phyloP scores from a whole-genome alignment of 2,888 invertebrate species.

The Leptopilina syphax region DNA sequence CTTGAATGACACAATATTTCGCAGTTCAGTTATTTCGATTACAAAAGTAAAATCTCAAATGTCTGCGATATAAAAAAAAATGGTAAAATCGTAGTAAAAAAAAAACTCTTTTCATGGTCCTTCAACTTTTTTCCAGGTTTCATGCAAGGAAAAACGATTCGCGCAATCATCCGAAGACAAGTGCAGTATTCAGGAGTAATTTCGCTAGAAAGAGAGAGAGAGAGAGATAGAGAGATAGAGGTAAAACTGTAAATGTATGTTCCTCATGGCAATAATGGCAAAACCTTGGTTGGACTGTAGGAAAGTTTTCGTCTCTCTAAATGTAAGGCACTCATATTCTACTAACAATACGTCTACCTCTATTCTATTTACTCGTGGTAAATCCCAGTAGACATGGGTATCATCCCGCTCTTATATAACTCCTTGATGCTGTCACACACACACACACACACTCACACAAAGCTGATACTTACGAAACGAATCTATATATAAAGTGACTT shows the following conservation, averaged over 20 bases:
- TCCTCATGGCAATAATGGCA: conserved; percentile 17
- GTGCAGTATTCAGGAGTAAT: conserved; percentile 21
- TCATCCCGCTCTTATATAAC: conserved; percentile 62
- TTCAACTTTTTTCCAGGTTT: conserved; percentile 11
- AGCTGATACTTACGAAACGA: neutral
- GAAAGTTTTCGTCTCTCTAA: conserved; percentile 31
- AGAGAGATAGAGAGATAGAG: neutral
- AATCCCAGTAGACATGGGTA: conserved; percentile 65
- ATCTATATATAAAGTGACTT: neutral
- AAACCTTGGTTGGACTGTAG: neutral
- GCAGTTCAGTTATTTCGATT: too few species aligned
- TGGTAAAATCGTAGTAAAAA: conserved; percentile 5
- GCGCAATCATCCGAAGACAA: conserved; percentile 22
- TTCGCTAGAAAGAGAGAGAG: neutral
- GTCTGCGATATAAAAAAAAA: neutral
- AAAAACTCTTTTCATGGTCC: neutral
- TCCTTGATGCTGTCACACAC: conserved; percentile 43
- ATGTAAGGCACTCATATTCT: conserved; percentile 52
- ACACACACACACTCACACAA: neutral
- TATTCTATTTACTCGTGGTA: conserved; percentile 62
- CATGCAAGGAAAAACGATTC: neutral
- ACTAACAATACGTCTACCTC: conserved; percentile 62
- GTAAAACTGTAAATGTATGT: conserved; percentile 1
- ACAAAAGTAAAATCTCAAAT: too few species aligned
- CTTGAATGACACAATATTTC: too few species aligned